These are phyloP conservation scores for Trochalopteron elliotii DNA, from an alignment of 2,113 vertebrate genomes.

Conservation along the genomic window DNA sequence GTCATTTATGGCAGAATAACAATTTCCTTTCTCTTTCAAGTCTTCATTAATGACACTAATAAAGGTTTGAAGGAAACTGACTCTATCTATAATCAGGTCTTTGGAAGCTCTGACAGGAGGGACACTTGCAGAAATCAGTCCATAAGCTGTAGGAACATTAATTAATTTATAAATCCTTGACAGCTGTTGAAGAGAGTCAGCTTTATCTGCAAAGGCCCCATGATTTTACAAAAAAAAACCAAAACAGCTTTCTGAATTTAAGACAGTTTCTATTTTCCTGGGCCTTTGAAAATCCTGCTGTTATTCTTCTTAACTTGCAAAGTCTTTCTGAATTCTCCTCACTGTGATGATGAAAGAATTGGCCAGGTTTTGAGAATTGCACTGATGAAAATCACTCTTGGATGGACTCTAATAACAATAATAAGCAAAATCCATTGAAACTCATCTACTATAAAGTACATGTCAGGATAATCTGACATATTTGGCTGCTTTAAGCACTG, in stretches of 20 bases:
- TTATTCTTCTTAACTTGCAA: background rate
- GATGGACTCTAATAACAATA: background rate
- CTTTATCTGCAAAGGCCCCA: background rate
- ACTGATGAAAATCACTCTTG: background rate
- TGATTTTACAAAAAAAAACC: background rate
- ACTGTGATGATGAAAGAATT: background rate
- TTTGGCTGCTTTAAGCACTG: background rate
- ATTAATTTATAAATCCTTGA: background rate
- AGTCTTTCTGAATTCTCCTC: background rate
- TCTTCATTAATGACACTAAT: background rate
- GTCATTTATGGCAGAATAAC: background rate
- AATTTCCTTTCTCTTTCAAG: background rate
- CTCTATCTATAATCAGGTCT: background rate
- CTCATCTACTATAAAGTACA: rapidly evolving
- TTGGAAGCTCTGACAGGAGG: background rate
- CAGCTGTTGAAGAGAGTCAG: background rate
- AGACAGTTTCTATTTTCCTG: background rate
- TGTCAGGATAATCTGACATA: background rate
- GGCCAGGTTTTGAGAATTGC: background rate
- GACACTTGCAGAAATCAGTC: background rate
- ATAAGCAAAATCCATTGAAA: background rate
- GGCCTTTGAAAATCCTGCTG: background rate
- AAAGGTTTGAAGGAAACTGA: background rate
- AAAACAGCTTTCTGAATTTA: background rate
- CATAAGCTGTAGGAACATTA: background rate